Conservation (phyloP, 2,797 vertebrate species). For the Lacerta agilis region DNA sequence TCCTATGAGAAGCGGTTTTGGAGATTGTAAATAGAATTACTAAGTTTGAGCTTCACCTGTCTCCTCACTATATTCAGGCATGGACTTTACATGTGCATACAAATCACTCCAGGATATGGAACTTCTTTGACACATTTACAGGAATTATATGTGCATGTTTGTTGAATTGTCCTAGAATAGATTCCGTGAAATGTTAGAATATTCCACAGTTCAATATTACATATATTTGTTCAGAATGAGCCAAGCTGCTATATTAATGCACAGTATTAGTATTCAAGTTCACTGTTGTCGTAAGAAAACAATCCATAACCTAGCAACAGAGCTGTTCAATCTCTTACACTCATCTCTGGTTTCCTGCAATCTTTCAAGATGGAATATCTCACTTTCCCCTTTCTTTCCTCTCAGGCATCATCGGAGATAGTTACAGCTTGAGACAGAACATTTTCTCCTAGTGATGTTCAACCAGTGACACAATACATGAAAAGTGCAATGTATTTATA, state of each 20-base stretch:
- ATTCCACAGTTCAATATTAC: neutral
- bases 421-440: neutral
- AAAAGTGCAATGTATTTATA: neutral
- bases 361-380: slow-evolving; percentile 4
- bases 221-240: neutral
- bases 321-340: slow-evolving; percentile 2
- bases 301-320: slow-evolving; percentile 37
- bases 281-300: slow-evolving; percentile 15
- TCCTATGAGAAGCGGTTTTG: neutral
- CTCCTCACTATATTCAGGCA: no score
- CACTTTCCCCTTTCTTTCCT: neutral
- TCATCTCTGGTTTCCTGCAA: slow-evolving; percentile 14
- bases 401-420: neutral
- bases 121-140: neutral
- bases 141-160: neutral
- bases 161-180: neutral
- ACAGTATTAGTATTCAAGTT: slow-evolving; percentile 10
- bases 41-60: neutral
- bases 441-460: neutral
- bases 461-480: neutral
- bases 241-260: slow-evolving; percentile 17
- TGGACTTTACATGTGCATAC: neutral
- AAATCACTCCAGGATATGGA: neutral
- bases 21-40: neutral
- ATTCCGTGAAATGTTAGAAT: slow-evolving; percentile 5